Evolutionary conservation across 2,113 vertebrate genomes (phyloP).

Genomic region (Ophthalmolycus amberensis): DNA sequence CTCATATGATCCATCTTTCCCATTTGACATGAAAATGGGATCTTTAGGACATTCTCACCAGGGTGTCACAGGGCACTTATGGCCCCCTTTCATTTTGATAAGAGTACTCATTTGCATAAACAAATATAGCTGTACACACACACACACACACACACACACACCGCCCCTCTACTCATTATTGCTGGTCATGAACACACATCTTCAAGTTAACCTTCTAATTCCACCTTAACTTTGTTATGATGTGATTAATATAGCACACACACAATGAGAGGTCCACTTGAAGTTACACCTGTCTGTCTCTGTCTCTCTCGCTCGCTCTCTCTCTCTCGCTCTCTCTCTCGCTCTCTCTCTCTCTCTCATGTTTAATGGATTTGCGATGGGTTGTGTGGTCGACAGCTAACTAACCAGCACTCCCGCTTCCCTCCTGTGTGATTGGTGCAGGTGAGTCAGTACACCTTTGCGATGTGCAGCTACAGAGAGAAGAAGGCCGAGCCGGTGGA

Average conservation of each 20-base stretch:
- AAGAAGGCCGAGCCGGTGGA: conserved; percentile 99
- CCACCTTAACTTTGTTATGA: conserved; percentile 14
- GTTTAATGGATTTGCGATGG: too few relatives aligned
- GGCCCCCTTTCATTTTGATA: background rate
- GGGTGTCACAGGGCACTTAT: conserved; percentile 1
- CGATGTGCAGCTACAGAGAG: conserved; percentile 99
- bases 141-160: background rate
- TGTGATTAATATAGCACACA: conserved; percentile 4
- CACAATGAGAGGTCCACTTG: background rate
- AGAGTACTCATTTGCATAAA: background rate
- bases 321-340: background rate
- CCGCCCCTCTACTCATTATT: conserved; percentile 16
- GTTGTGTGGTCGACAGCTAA: background rate
- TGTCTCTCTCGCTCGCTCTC: too few relatives aligned
- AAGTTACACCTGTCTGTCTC: background rate
- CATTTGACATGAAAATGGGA: background rate
- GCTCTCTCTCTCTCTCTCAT: too few relatives aligned
- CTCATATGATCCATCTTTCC: background rate
- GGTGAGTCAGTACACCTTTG: conserved; percentile 99
- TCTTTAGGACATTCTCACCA: background rate
- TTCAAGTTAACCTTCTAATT: conserved; percentile 21
- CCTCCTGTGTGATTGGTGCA: conserved; percentile 68
- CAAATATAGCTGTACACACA: background rate
- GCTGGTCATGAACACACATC: conserved; percentile 19
- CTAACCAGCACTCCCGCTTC: background rate